Base-by-base conservation (phyloP, 2,797 vertebrate species). In the Aplochiton taeniatus region DNA sequence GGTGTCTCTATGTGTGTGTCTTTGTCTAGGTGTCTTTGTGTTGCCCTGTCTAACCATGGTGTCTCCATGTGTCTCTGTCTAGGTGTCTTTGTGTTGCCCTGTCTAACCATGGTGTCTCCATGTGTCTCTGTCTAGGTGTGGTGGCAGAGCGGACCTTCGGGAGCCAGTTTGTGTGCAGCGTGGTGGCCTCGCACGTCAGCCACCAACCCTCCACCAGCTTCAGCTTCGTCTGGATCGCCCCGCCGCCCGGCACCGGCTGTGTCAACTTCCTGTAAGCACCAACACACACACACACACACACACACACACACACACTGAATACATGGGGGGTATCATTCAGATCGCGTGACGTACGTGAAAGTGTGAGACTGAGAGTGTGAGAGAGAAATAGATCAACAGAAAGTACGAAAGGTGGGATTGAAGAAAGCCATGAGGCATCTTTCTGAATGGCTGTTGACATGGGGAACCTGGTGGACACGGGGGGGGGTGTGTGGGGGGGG, bases 191-290 rank as follows among this genome's bases (percentile, higher is more conserved):
- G 20, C 97, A 99, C 0, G 96, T 98, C 79, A 98, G 96, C 90
- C 97, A 96, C 72, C 94, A 97, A 73, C 95, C 96, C 14, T 95
- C 95, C 66, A 97, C 93, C 82, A 97, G 94, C 81, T 95, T 98
- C 87, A 98, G 95, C 78, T 99, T 99, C 41, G 92, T 98, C 61
- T 99, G 98, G 98, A 98, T 98, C 8, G 98, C 98, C 57, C 98
- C 98, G 4, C 98, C 96, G 0, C 94, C 96, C 0, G 96, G 97
- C 74, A 99, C 97, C 0, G 97, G 98, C 90, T 99, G 98, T 17
- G 94, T 99, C 87, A 98, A 98, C 85, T 99, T 99, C 85, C 94
- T 99, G 96, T 99, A 89, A 80, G 96, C 96, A 46, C 55, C 51
- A 31, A 16, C 67, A 4, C 5, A 45, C 17, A 9, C 55, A 17